Evolutionary conservation across 2,113 vertebrate species (phyloP).

Genomic region (Gnathonemus longibarbis): DNA sequence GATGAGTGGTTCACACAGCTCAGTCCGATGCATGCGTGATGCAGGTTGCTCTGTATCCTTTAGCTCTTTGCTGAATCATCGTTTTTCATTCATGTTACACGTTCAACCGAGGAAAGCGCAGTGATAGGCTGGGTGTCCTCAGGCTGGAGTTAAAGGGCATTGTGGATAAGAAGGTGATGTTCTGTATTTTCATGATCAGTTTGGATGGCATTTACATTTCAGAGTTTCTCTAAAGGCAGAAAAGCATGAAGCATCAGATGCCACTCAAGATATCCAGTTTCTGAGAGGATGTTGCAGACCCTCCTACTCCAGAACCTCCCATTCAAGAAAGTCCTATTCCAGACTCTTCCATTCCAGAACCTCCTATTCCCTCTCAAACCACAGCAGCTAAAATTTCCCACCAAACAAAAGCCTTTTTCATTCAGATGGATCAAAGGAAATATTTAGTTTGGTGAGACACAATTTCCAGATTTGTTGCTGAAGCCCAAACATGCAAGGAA

Average conservation of each 20-base stretch:
- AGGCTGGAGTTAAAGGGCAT: not conserved
- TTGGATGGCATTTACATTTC: not conserved
- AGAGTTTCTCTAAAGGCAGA: not conserved
- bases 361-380: not conserved
- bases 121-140: not conserved
- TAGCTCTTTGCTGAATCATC: not conserved
- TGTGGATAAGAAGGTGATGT: not conserved
- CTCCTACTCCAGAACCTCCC: not conserved
- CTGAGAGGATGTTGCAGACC: not conserved
- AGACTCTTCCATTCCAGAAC: not conserved
- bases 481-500: not conserved
- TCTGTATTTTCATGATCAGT: not conserved
- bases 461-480: not conserved
- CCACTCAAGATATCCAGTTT: not conserved
- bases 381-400: not conserved
- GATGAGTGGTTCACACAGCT: conserved; percentile 33
- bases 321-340: not conserved
- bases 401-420: not conserved
- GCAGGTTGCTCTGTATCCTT: not conserved
- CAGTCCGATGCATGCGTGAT: not conserved
- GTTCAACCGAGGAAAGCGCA: not conserved
- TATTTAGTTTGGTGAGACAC: not conserved
- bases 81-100: not conserved
- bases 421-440: not conserved
- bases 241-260: not conserved